Base-by-base conservation (phyloP, 2,113 vertebrate species). In the Cisticola juncidis region DNA sequence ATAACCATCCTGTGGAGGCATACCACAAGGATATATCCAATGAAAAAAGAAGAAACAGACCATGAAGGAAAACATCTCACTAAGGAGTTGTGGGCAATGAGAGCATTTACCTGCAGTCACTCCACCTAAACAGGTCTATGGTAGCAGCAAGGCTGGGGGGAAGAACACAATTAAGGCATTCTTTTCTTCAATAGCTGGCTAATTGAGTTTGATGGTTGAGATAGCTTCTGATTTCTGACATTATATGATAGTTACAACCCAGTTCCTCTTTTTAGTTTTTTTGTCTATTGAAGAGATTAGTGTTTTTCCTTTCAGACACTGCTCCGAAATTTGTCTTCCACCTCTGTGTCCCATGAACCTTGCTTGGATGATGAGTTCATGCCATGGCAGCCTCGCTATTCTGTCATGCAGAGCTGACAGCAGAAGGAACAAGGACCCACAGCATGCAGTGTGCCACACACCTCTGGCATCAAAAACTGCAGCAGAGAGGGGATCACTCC, bases 381-480 rank as follows among this genome's bases (percentile, higher is more conserved):
- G 62, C 2, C 1, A 2, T 7, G 28, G 35, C 47, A 81, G 24
- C 38, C 42, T 64, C 1, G 0, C 14, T 71, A 21, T 11, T 71
- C 35, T 33, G 38, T 20, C 24, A 31, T 0, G 1, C 44, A 71
- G n/a, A 72, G n/a, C 79, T 77, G 66, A 86, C 44, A 82, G 50
- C 60, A 68, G 69, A 25, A 54, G 69, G 22, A 33, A 66, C 6
- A 11, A 35, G 53, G 24, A 58, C 5, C 3, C 66, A 48, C 12
- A 76, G 66, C 15, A 68, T 3, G 0, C 1, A 1, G 21, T 9
- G 18, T 22, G 6, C 24, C 76, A 51, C 38, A 44, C 0, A 1
- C 47, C 38, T 79, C 1, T 1, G 23, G 9, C 1, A 1, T 15
- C 35, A 10, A 2, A 45, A 20, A 58, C 22, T 57, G 42, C 57